A percentile compares a stretch with the other conserved stretches of the same genome.
Conservation (phyloP, 1,140 invertebrate species). For the Augochlora pura region DNA sequence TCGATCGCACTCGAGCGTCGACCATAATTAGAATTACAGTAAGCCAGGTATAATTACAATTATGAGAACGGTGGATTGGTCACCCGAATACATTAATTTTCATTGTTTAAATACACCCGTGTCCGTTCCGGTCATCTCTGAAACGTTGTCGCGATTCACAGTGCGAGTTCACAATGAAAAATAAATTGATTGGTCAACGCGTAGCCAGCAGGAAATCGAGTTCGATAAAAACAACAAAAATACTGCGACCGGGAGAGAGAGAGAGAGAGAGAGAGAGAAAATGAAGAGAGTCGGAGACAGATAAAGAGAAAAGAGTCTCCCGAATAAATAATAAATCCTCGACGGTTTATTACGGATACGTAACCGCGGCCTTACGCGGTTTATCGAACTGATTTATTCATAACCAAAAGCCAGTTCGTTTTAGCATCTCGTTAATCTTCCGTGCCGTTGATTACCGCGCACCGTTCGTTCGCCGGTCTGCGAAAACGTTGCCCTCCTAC, state of each 20-base stretch:
- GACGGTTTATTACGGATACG: conserved; percentile 58
- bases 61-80: conserved; percentile 1
- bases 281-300: not conserved
- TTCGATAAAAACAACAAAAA: not conserved
- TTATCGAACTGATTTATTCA: conserved; percentile 66
- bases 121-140: no score
- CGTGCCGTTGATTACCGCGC: conserved; percentile 50
- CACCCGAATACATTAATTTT: conserved; percentile 32
- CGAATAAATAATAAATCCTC: conserved; percentile 61
- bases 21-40: conserved; percentile 23
- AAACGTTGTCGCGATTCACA: no score
- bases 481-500: conserved; percentile 56
- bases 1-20: not conserved
- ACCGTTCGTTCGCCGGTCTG: conserved; percentile 11
- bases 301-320: not conserved
- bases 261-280: not conserved
- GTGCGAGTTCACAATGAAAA: not conserved
- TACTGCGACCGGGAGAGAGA: not conserved
- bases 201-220: conserved; percentile 31
- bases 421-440: conserved; percentile 63
- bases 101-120: conserved; percentile 12
- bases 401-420: conserved; percentile 49
- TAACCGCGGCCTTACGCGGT: conserved; percentile 54
- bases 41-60: conserved; percentile 31
- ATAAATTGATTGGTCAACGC: conserved; percentile 35